Base-by-base conservation (phyloP, 2,888 invertebrate genomes). In the Stratiomys singularior region DNA sequence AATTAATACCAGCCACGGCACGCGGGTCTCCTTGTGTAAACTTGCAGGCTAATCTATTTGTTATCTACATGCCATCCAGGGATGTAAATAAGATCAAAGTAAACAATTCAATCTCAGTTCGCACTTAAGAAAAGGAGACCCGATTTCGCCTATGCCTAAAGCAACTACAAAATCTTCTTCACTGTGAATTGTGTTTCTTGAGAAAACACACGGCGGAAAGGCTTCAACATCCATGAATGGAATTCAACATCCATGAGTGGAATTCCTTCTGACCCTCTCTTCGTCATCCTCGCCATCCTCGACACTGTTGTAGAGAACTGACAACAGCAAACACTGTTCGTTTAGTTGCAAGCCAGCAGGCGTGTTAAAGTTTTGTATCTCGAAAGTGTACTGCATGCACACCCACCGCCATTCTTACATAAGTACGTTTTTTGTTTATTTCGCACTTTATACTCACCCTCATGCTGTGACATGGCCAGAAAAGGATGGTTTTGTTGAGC, bases 401-500 rank as follows among this genome's bases (percentile, higher is more conserved):
- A 52, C 52, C 15, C 15, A 37, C 37, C 37, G 3, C 37, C 37
- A 37, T 9, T 5, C 37, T 37, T 37, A 37, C 37, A 37, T 37
- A 3, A 37, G 37, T 9, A 37, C 5, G 9, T 9, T 9, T 37
- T 37, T 37, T 37, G 37, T 37, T 37, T 5, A 9, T 15, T 18
- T 52, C 1, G 15, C 52, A 4, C 3, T 4, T 7, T 5, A 56
- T 15, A 84, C 87, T 86, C 81, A 87, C 87, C 83, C 85, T 87
- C 85, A 87, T 87, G 79, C 82, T 83, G 46, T 86, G 85, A 82
- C 87, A 87, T 76, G 87, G 87, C 87, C 87, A 87, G 66, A 87
- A 83, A 47, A 87, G 82, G 64, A 87, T 82, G 77, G 84, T 86
- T 81, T 86, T 87, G 80, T 86, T 86, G 80, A 84, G 87, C 80